Base-by-base conservation (phyloP, 2,888 invertebrate genomes). In the Ectemnius lituratus region DNA sequence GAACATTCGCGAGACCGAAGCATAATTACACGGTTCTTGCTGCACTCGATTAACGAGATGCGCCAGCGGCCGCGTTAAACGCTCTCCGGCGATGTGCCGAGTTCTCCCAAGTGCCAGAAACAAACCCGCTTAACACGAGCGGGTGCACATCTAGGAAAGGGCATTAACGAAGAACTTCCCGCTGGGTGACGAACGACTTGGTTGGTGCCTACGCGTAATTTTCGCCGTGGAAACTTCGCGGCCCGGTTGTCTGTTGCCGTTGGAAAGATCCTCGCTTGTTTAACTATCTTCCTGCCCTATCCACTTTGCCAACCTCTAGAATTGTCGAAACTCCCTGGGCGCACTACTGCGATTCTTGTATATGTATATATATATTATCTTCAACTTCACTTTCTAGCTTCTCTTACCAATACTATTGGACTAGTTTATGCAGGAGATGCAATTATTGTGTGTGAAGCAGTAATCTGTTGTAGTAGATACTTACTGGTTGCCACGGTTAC, bases 131-230 rank as follows among this genome's bases (percentile, higher is more conserved):
- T 67, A 70, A 62, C 67, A 58, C 60, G 58, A 62, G 37, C 37
- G 11, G 37, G 6, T 11, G 37, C 37, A 8, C 37, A 37, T 11
- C 67, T 68, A 60, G 56, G 49, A 57, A 59, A 62, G 61, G 46
- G 62, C 72, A 78, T 78, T 78, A 78, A 67, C 62, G 72, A 76
- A 67, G 67, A 79, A 76, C 70, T 80, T 76, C 63, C 37, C 37
- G 52, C 16, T 27, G 60, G 62, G 62, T 79, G 79, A 80, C 79
- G 73, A 73, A 80, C 76, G 79, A 76, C 76, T 73, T 62, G 59
- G 63, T 67, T 37, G 37, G 37, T 37, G 75, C 65, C 69, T 67
- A 69, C 57, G 58, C 58, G 74, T 70, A 75, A 75, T 66, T 71
- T 46, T 67, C 56, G 13, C 63, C 70, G 57, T 61, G 63, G 65